Evolutionary conservation across 2,888 invertebrate genomes (phyloP), one percentile per base, ranked within the genome.

Genomic region (Monopis laevigella): DNA sequence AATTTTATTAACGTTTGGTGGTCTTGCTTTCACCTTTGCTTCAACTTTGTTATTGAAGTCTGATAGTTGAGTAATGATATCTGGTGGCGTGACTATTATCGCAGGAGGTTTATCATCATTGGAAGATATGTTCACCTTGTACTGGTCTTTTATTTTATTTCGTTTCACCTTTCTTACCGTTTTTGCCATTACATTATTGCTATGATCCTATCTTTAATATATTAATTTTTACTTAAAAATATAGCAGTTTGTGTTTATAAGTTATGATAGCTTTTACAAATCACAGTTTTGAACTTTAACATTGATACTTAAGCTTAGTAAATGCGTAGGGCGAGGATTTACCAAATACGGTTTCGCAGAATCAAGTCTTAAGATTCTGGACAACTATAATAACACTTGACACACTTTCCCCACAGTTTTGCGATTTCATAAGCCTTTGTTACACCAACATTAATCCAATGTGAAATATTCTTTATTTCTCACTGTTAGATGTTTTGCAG

Each of bases 131-230:
- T 45, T 34, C 24, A 51, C 51, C 39, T 50, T 54, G 45, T 13
- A 50, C 51, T 51, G 53, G 49, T 73, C 73, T 51, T 68, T 73
- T 19, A 46, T 50, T 73, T 86, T 86, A 57, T 84, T 84, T 59
- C 87, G 85, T 71, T 88, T 89, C 52, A 89, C 85, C 83, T 86
- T 88, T 55, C 88, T 84, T 55, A 89, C 88, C 51, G 88, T 88
- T 58, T 84, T 83, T 55, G 82, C 87, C 88, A 88, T 88, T 66
- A 84, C 85, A 85, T 84, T 82, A 71, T 84, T 80, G 36, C 21
- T 7, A 7, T 24, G 10, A 5, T 24, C 24, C 10, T 24, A 10
- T 7, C 6, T 7, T 24, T 24, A 10, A 24, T 7, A 7, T 6
- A 24, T 24, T 7, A 24, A 24, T 24, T 24, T 24, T 24, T n/a